phyloP scores from a whole-genome alignment of 2,797 vertebrate species.

The Balearica regulorum region DNA sequence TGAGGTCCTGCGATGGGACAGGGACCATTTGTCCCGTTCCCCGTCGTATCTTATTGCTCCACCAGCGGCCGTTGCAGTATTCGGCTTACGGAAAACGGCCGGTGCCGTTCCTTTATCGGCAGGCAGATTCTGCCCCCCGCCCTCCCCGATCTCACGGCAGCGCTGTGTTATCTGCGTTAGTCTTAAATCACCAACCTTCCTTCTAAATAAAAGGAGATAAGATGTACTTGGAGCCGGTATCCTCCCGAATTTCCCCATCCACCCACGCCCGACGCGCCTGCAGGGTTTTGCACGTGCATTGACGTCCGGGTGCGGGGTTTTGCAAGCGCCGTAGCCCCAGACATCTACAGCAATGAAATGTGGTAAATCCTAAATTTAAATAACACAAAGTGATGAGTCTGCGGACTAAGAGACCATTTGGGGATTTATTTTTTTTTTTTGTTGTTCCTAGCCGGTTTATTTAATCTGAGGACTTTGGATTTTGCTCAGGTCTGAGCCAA shows the following conservation, averaged over 20 bases:
- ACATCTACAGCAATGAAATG: not conserved
- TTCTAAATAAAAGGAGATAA: not conserved
- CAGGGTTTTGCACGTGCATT: not conserved
- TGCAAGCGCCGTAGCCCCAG: not conserved
- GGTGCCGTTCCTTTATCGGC: not conserved
- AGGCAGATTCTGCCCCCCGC: not conserved
- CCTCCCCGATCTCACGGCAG: not conserved
- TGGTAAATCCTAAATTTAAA: not conserved
- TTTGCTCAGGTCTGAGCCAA: not conserved
- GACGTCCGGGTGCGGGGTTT: not conserved
- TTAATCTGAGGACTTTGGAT: not conserved
- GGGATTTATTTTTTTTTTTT: not conserved
- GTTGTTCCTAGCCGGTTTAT: not conserved
- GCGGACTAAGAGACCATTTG: not conserved
- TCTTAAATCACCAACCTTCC: not conserved
- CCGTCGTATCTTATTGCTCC: not conserved
- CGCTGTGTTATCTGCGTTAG: not conserved
- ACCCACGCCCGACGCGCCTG: rapidly evolving
- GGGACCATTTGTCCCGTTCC: not conserved
- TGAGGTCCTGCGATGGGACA: not conserved
- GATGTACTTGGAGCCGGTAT: not conserved
- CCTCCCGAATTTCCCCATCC: not conserved
- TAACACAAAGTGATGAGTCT: not conserved
- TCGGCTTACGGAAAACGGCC: not conserved
- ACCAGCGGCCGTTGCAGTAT: not conserved